These are phyloP conservation scores for Platyscapa corneri DNA, from an alignment of 1,140 invertebrate genomes.

Conservation along the genomic window DNA sequence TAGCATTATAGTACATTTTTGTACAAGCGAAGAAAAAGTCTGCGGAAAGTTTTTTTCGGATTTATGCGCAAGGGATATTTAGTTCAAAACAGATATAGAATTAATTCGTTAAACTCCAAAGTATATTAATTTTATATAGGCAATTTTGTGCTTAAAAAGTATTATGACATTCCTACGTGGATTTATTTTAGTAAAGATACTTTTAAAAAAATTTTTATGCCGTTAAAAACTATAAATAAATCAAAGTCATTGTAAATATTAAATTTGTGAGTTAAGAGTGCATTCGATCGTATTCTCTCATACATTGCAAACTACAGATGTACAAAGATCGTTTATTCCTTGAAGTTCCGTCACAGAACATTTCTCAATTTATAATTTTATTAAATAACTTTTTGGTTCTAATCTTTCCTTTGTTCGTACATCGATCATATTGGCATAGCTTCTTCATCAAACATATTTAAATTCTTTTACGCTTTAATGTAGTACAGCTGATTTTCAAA, in stretches of 20 bases:
- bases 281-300: neutral
- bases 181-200: too few species aligned
- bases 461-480: neutral
- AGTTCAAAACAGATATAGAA: too few species aligned
- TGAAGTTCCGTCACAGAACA: constrained; percentile 26
- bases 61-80: too few species aligned
- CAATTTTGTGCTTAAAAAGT: too few species aligned
- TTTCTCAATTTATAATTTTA: constrained; percentile 26
- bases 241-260: constrained; percentile 38
- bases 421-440: neutral
- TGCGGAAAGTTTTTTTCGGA: too few species aligned
- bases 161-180: too few species aligned
- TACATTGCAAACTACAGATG: constrained; percentile 34
- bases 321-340: constrained; percentile 29
- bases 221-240: constrained; percentile 35
- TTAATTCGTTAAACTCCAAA: too few species aligned
- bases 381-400: constrained; percentile 7
- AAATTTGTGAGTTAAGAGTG: constrained; percentile 29
- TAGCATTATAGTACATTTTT: too few species aligned
- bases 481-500: neutral
- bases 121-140: too few species aligned
- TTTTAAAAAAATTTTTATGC: too few species aligned
- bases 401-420: neutral
- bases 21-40: too few species aligned
- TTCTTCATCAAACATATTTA: neutral